Evolutionary conservation across 2,888 invertebrate genomes (phyloP).

Genomic region (Stegophylla sp.): DNA sequence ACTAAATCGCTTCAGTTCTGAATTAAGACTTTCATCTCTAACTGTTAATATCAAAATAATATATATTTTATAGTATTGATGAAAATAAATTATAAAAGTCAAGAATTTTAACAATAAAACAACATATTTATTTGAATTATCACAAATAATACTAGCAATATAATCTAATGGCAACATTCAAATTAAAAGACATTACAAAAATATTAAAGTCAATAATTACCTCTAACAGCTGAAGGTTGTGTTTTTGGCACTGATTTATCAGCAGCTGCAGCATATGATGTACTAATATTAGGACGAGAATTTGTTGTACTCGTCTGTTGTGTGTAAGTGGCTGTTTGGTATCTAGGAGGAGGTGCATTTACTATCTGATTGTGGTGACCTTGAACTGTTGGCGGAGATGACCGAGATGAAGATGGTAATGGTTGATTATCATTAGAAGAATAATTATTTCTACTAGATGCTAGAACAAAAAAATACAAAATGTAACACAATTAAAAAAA

Average conservation of each 20-base stretch:
- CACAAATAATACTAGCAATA: no score
- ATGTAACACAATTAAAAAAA: neutral
- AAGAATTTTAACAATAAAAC: neutral
- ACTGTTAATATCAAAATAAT: conserved; percentile 59
- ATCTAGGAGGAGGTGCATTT: conserved; percentile 35
- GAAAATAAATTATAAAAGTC: neutral
- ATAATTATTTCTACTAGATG: conserved; percentile 42
- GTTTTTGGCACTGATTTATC: conserved; percentile 55
- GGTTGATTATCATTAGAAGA: conserved; percentile 56
- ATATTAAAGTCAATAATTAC: conserved; percentile 15
- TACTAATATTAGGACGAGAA: conserved; percentile 50
- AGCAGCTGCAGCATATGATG: conserved; percentile 55
- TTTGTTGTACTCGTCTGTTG: conserved; percentile 50
- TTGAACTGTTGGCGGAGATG: conserved; percentile 50
- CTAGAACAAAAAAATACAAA: conserved; percentile 23
- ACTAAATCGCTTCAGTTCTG: conserved; percentile 78
- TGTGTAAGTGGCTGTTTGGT: conserved; percentile 47
- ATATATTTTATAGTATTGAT: neutral
- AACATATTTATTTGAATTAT: neutral
- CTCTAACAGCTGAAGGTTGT: conserved; percentile 45
- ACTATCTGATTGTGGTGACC: conserved; percentile 49
- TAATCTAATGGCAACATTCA: no score
- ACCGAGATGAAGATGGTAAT: conserved; percentile 46
- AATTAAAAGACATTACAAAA: neutral
- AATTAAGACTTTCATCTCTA: conserved; percentile 61